These are phyloP conservation scores for Drosophila multiciliata DNA, from an alignment of 2,888 invertebrate genomes.

Conservation along the genomic window DNA sequence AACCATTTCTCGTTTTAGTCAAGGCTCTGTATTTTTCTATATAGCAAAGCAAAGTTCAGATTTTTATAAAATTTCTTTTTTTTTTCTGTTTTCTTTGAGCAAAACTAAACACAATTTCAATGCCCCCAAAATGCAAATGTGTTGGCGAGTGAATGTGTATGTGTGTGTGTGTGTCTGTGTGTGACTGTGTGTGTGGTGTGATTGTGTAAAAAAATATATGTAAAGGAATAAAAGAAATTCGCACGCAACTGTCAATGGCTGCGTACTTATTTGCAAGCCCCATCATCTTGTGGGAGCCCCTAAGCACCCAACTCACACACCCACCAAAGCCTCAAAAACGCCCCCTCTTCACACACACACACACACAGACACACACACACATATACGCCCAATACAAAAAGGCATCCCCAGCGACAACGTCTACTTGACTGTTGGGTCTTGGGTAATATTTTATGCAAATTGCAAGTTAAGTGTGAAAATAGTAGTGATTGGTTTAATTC, in stretches of 20 bases:
- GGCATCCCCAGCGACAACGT: conserved; percentile 45
- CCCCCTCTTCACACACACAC: conserved; percentile 1
- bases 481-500: conserved; percentile 84
- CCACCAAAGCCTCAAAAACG: background rate
- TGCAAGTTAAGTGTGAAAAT: conserved; percentile 84
- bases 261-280: conserved; percentile 68
- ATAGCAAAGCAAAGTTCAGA: conserved; percentile 14
- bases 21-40: conserved; percentile 1
- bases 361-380: background rate
- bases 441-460: conserved; percentile 84
- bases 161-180: conserved; percentile 19
- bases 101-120: conserved; percentile 62
- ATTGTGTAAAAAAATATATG: conserved; percentile 42
- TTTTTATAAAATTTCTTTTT: conserved; percentile 13
- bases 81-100: conserved; percentile 21
- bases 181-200: conserved; percentile 22
- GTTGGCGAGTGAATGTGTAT: conserved; percentile 13
- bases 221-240: conserved; percentile 75
- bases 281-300: conserved; percentile 33
- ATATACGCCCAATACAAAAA: conserved; percentile 4
- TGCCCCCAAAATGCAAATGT: conserved; percentile 30
- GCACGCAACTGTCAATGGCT: conserved; percentile 76
- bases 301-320: conserved; percentile 2
- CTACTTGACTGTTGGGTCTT: conserved; percentile 76
- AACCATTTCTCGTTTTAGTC: conserved; percentile 28